Percentiles rank a stretch among this genome's conserved stretches.
Conservation (phyloP, 2,113 vertebrate species). For the Pelodiscus sinensis region DNA sequence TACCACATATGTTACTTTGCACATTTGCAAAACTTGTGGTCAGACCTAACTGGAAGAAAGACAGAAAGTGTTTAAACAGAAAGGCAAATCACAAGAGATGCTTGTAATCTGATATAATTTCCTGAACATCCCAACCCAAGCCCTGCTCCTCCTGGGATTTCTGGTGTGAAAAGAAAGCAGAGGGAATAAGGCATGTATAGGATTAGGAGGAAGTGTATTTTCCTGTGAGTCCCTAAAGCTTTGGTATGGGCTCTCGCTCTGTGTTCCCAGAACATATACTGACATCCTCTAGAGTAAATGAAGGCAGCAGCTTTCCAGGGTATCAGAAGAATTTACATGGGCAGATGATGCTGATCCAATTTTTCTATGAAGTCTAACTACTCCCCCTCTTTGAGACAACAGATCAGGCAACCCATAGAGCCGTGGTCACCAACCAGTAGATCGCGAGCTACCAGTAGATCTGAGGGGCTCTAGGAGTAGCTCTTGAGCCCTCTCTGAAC, state of each 20-base stretch:
- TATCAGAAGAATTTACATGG: background rate
- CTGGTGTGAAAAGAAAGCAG: background rate
- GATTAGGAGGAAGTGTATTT: background rate
- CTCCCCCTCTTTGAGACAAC: background rate
- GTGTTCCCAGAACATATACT: background rate
- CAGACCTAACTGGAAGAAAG: background rate
- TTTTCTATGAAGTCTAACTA: background rate
- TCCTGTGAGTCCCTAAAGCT: background rate
- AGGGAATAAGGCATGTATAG: background rate
- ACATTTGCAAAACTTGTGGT: background rate
- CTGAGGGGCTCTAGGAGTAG: too few relatives aligned
- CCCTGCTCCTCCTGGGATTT: accelerated
- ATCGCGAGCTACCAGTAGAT: too few relatives aligned
- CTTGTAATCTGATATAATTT: accelerated
- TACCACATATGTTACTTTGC: accelerated
- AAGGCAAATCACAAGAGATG: accelerated
- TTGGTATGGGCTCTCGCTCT: background rate
- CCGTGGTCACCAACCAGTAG: too few relatives aligned
- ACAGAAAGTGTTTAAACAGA: background rate
- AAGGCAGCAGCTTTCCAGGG: background rate
- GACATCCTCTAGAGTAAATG: background rate
- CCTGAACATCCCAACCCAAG: accelerated
- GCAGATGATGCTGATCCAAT: background rate
- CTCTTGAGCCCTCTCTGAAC: too few relatives aligned
- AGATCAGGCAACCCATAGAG: background rate